A percentile compares a stretch with the other conserved stretches of the same genome.
Evolutionary conservation across 2,113 vertebrate species (phyloP).

Genomic region (Origma solitaria): DNA sequence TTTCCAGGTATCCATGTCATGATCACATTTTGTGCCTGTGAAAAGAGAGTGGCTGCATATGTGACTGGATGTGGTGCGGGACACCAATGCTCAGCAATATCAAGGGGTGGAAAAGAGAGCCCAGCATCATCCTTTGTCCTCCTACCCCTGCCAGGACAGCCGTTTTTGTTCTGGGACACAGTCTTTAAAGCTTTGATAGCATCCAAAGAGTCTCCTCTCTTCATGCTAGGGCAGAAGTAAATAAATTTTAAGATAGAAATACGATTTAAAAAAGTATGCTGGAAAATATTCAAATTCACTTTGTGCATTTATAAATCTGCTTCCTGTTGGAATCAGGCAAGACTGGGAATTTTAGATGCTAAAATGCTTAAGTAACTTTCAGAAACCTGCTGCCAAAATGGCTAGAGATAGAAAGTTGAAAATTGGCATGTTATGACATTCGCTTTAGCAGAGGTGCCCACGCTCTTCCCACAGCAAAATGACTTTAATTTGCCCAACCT

Average conservation of each 20-base stretch:
- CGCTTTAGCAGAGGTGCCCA: slow-evolving; percentile 41
- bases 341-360: not conserved
- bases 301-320: not conserved
- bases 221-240: not conserved
- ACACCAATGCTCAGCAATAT: not conserved
- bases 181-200: not conserved
- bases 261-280: not conserved
- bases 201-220: not conserved
- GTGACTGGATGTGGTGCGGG: not conserved
- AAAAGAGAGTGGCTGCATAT: not conserved
- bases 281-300: not conserved
- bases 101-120: not conserved
- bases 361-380: slow-evolving; percentile 34
- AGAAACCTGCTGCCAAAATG: slow-evolving; percentile 26
- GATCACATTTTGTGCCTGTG: not conserved
- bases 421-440: slow-evolving; percentile 41
- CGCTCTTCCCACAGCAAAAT: slow-evolving; percentile 55
- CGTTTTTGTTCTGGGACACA: not conserved
- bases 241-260: not conserved
- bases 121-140: not conserved
- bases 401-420: slow-evolving; percentile 38
- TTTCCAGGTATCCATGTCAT: rapidly evolving
- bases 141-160: not conserved
- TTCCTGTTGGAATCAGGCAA: not conserved
- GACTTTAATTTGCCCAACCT: slow-evolving; percentile 60